Evolutionary conservation across 2,888 invertebrate genomes (phyloP).

Genomic region (Scaptomyza flava): DNA sequence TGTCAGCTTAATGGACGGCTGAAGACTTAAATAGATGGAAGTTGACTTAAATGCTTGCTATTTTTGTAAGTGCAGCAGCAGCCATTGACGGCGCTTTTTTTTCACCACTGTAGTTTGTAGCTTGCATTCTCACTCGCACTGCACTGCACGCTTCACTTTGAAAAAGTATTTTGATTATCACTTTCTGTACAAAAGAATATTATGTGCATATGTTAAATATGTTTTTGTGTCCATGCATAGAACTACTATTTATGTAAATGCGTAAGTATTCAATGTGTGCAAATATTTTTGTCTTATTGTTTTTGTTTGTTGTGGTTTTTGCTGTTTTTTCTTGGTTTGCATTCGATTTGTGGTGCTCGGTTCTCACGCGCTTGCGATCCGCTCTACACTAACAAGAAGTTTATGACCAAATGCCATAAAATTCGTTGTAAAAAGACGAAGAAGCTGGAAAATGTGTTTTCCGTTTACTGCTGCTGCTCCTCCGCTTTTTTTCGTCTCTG

Average conservation of each 20-base stretch:
- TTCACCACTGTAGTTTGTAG: not conserved
- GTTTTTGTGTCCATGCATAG: not conserved
- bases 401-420: conserved; percentile 85
- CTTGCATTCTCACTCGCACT: conserved; percentile 37
- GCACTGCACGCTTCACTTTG: not conserved
- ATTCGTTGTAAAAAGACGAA: conserved; percentile 83
- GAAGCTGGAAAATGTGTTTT: conserved; percentile 80
- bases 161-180: conserved; percentile 10
- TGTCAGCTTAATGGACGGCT: conserved; percentile 9
- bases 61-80: conserved; percentile 20
- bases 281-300: conserved; percentile 29
- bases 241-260: not conserved
- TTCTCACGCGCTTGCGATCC: conserved; percentile 79
- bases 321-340: conserved; percentile 38
- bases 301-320: conserved; percentile 15
- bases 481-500: conserved; percentile 8
- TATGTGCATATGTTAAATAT: not conserved
- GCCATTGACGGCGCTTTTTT: conserved; percentile 22
- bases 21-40: conserved; percentile 2
- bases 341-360: conserved; percentile 48
- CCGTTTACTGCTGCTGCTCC: conserved; percentile 58
- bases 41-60: not conserved
- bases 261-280: conserved; percentile 25
- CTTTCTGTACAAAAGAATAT: conserved; percentile 7
- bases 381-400: conserved; percentile 84